Evolutionary conservation across 1,140 invertebrate species (phyloP).

Genomic region (Epicauta chinensis): DNA sequence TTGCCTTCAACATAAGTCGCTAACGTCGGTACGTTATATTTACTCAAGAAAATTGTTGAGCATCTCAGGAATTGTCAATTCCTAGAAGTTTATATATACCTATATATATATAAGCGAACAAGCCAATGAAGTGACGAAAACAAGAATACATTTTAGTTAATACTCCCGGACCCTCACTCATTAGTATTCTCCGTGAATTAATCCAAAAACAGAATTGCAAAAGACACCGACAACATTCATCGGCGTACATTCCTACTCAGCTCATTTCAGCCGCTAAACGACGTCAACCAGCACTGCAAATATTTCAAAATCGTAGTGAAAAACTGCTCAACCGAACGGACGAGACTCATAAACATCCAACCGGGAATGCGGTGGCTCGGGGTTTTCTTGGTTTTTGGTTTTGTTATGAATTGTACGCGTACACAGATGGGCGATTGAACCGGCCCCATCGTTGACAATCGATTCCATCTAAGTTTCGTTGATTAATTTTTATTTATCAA

Average conservation of each 20-base stretch:
- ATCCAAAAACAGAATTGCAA: constrained; percentile 40
- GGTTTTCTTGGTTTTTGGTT: no score
- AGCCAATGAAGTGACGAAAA: constrained; percentile 33
- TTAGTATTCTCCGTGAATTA: constrained; percentile 42
- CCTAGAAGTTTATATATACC: no score
- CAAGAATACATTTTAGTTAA: constrained; percentile 37
- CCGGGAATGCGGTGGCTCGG: constrained; percentile 26
- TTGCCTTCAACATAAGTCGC: no score
- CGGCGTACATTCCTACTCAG: constrained; percentile 32
- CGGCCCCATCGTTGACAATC: no score
- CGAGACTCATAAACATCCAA: constrained; percentile 37
- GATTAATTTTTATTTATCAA: no score
- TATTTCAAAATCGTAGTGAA: constrained; percentile 39
- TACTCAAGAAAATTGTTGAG: constrained; percentile 1
- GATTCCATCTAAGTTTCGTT: no score
- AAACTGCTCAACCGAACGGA: constrained; percentile 31
- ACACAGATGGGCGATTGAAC: no score
- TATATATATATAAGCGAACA: constrained; percentile 8
- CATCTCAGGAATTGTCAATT: constrained; percentile 8
- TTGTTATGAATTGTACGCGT: no score
- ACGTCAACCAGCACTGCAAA: constrained; percentile 34
- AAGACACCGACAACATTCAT: constrained; percentile 32
- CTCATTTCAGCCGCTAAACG: constrained; percentile 39
- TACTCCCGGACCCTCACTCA: constrained; percentile 37
- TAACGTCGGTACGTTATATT: no score